Evolutionary conservation across 2,888 invertebrate species (phyloP).

Genomic region (Conomelus anceps): DNA sequence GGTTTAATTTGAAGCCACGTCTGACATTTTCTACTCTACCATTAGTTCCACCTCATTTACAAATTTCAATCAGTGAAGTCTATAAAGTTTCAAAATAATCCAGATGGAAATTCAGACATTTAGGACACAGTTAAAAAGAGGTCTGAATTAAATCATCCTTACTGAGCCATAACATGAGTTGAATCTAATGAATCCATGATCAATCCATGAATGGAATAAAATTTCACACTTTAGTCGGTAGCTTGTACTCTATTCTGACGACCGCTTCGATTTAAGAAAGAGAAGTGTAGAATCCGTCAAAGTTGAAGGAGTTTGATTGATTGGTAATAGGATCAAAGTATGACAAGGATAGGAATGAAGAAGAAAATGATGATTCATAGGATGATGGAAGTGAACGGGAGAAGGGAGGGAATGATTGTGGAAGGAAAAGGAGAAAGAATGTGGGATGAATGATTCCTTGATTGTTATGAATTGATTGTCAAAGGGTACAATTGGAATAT

Average conservation of each 20-base stretch:
- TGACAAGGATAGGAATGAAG: not conserved
- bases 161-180: no score
- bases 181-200: not conserved
- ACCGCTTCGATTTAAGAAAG: not conserved
- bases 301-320: not conserved
- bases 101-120: no score
- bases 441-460: not conserved
- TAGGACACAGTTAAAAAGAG: no score
- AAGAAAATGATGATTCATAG: not conserved
- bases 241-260: not conserved
- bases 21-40: no score
- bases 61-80: no score
- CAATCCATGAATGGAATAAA: not conserved
- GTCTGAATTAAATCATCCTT: no score
- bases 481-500: not conserved
- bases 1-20: no score
- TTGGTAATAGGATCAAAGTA: not conserved
- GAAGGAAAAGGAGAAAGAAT: not conserved
- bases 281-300: not conserved
- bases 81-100: no score
- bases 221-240: not conserved
- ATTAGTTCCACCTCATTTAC: no score
- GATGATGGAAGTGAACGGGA: not conserved
- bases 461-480: not conserved
- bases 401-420: not conserved